Base-by-base conservation (phyloP, 30 jellyfish, hydroid and myxozoan genomes). In the Hydra vulgaris region DNA sequence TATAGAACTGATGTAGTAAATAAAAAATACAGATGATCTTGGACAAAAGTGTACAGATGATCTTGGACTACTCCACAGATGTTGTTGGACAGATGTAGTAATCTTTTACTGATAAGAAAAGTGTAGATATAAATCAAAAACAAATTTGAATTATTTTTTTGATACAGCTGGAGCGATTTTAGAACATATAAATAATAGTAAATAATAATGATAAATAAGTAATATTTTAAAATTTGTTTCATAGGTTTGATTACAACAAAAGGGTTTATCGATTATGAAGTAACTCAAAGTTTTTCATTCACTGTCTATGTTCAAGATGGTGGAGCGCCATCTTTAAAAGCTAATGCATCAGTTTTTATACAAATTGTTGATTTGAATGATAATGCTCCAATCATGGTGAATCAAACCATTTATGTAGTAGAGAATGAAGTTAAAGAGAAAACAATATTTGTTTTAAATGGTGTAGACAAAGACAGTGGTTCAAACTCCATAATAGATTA, bases 301-400 rank as follows among this genome's bases (percentile, higher is more conserved):
- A 71, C 83, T 1, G 83, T 94, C 73, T 67, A 83, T 20, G 95
- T 94, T 18, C 82, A 83, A 20, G 99, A 95, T 27, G 80, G 69
- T 68, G 95, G 85, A 67, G 77, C 77, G 15, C 95, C 95, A 1
- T 76, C 94, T 17, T 73, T 72, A 78, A 77, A 76, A 26, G 89
- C 86, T 55, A 79, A 94, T 40, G 40, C 95, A 1, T 55, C 66
- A 52, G 95, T 94, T 72, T 76, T 54, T 24, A 80, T 94, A 18
- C 68, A 23, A n/a, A 86, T 94, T 25, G 15, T 86, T 19, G 99
- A 94, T 72, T 74, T 70, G 72, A 94, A 94, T 70, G 99, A 94
- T 79, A 94, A 94, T 76, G 54, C 88, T 5, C 98, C 98, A 78
- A 68, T 89, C 81, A 69, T 88, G 52, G 80, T 76, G 8, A 81